A percentile compares a stretch with the other conserved stretches of the same genome.
phyloP scores from a whole-genome alignment of 2,113 vertebrate species.

The Pygoscelis antarcticus region DNA sequence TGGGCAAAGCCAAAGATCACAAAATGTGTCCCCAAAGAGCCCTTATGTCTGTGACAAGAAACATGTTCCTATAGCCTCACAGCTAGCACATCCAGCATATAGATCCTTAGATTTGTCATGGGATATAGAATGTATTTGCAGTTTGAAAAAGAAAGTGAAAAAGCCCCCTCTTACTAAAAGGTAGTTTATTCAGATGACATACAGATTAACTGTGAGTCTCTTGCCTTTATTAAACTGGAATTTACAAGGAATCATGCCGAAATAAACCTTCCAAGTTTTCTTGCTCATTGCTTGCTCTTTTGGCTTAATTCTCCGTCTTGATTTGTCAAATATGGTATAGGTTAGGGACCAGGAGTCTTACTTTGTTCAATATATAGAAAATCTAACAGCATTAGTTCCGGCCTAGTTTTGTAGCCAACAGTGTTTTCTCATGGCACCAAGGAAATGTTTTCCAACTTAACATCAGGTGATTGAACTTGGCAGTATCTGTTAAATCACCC shows the following conservation, averaged over 20 bases:
- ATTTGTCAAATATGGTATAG: neutral
- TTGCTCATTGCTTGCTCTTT: neutral
- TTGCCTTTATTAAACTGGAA: neutral
- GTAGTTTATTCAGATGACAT: neutral
- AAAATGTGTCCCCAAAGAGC: neutral
- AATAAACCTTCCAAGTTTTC: neutral
- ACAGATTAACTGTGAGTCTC: neutral
- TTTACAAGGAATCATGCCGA: neutral
- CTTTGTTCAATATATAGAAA: neutral
- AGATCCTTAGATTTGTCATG: neutral
- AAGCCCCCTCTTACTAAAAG: neutral
- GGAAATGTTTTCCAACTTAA: constrained; percentile 15
- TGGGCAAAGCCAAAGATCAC: neutral
- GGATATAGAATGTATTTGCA: neutral
- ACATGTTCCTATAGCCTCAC: neutral
- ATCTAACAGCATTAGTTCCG: neutral
- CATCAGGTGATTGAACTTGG: constrained; percentile 27
- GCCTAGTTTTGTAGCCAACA: neutral
- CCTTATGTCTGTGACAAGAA: neutral
- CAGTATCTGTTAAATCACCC: constrained; percentile 43
- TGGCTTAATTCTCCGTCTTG: neutral
- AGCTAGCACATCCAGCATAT: neutral
- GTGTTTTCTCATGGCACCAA: neutral
- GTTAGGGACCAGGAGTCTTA: neutral
- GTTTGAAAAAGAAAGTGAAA: neutral